These are phyloP conservation scores for Saguinus imperator DNA, from an alignment of 2,113 vertebrate species.

Conservation along the genomic window DNA sequence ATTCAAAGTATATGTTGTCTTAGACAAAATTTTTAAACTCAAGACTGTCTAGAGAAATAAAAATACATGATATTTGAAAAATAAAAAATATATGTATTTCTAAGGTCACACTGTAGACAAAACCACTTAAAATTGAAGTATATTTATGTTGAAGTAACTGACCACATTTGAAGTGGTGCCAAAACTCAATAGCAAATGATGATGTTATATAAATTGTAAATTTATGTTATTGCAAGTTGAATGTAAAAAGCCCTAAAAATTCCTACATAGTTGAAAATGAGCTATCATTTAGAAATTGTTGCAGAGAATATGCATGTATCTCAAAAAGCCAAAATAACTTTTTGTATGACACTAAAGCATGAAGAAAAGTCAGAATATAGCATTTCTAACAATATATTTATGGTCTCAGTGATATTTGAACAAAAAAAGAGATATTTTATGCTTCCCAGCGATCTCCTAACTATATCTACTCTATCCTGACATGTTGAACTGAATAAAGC, in stretches of 20 bases:
- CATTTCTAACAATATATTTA: slow-evolving; percentile 19
- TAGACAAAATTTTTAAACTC: background rate
- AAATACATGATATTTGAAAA: background rate
- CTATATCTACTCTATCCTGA: background rate
- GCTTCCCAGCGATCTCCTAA: background rate
- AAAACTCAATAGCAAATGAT: slow-evolving; percentile 27
- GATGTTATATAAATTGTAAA: slow-evolving; percentile 5
- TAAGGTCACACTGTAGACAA: background rate
- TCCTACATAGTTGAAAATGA: slow-evolving; percentile 27
- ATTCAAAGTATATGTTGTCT: background rate
- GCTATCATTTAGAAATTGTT: slow-evolving; percentile 11
- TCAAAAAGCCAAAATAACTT: slow-evolving; percentile 24
- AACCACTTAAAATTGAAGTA: background rate
- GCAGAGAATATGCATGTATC: background rate
- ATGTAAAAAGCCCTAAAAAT: slow-evolving; percentile 1
- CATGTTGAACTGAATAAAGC: background rate
- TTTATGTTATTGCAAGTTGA: slow-evolving; percentile 19
- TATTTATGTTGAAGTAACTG: slow-evolving; percentile 24
- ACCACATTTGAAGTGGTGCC: background rate
- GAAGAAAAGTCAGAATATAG: slow-evolving; percentile 26
- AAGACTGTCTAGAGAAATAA: background rate
- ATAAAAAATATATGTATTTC: background rate
- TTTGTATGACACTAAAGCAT: background rate
- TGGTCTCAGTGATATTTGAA: background rate
- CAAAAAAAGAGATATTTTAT: background rate